These are phyloP conservation scores for Bergia sp. DNA, from an alignment of 92 coral and sea anemone genomes.

Conservation along the genomic window DNA sequence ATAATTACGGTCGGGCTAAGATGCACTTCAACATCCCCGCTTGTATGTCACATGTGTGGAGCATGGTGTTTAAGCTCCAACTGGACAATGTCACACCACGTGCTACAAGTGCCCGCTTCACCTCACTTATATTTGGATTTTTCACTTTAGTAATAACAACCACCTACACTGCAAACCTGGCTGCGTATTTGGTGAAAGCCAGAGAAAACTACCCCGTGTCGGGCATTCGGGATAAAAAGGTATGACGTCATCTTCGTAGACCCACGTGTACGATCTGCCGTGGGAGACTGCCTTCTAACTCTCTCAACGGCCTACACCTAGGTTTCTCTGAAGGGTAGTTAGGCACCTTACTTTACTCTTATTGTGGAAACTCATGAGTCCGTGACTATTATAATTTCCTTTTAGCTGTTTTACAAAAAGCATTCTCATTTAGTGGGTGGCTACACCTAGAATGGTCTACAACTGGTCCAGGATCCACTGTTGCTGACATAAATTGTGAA, in stretches of 20 bases:
- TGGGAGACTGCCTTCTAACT: neutral
- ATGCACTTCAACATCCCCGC: conserved; percentile 53
- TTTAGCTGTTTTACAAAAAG: no score
- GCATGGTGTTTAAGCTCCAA: conserved; percentile 73
- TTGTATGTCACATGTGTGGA: conserved; percentile 78
- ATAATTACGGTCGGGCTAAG: conserved; percentile 19
- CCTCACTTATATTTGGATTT: conserved; percentile 71
- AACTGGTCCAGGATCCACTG: no score
- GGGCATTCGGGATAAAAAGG: conserved; percentile 69
- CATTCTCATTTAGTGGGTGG: no score
- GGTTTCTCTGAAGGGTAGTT: no score
- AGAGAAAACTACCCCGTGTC: conserved; percentile 53
- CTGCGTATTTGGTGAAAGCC: conserved; percentile 69
- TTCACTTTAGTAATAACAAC: conserved; percentile 60
- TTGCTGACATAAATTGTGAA: no score
- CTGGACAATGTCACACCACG: conserved; percentile 69
- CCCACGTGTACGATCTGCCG: neutral
- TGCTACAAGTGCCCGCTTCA: conserved; percentile 66
- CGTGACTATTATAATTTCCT: no score
- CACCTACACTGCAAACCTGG: conserved; percentile 76
- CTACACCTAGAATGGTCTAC: no score
- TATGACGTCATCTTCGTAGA: conserved; percentile 5
- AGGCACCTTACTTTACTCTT: no score
- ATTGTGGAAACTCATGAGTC: no score
- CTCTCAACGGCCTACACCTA: no score